Evolutionary conservation across 2,888 invertebrate genomes (phyloP), one percentile per base, ranked within the genome.

Genomic region (Parthenolecanium corni): DNA sequence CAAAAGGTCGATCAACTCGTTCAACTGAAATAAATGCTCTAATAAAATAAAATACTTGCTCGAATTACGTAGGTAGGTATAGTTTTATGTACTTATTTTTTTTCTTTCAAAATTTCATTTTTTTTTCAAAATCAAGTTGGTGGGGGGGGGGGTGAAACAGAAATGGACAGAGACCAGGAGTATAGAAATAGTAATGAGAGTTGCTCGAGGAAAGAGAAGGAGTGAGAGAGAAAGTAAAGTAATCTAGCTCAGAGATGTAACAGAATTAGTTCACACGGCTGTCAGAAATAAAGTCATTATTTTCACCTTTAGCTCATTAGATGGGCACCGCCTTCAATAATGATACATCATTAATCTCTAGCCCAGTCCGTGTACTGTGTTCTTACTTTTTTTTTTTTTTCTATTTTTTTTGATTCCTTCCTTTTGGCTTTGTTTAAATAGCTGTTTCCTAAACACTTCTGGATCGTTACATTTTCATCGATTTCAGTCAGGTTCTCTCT

Each of bases 281-380:
- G 61, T 61, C 61, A 47, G 51, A 61, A 61, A 61, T 61, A 51
- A 61, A 61, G 61, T 61, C 61, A 61, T 61, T 61, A 61, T 61
- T 61, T 61, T 61, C 61, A 61, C 61, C 46, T 61, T 61, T 47
- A 61, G 51, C 61, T 61, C 61, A 61, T 61, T 61, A 61, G 61
- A 61, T 49, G 61, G 61, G 31, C 31, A 51, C 61, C 61, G 61
- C 61, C 61, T 61, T 61, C 61, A 61, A 61, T 61, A 61, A 61
- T 61, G 61, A 61, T 61, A 61, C 51, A 61, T 61, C 61, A 61
- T 61, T 61, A 61, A 61, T 61, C 61, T 51, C 51, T n/a, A 20
- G 51, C 40, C 42, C 6, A 18, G 54, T 42, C 49, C 36, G 2
- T 38, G 51, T 61, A 31, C 31, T 31, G 5, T 31, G 31, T 4